Conservation (phyloP, 2,113 vertebrate genomes). For the Helogale parvula region DNA sequence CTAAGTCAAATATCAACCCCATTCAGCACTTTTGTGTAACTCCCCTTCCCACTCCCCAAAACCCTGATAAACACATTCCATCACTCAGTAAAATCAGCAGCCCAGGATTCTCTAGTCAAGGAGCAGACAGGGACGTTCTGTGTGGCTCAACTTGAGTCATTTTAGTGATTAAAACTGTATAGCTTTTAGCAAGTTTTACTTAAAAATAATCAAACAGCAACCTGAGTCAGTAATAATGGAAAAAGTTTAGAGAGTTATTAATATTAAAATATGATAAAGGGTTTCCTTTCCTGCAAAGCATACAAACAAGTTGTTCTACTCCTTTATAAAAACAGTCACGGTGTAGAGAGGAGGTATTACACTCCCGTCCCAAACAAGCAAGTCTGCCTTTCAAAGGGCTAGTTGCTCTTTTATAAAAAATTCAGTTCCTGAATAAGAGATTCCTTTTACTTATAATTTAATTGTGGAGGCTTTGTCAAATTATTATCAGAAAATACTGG, state of each 20-base stretch:
- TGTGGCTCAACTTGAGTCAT: neutral
- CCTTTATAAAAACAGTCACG: neutral
- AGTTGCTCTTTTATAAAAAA: neutral
- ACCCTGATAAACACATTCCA: neutral
- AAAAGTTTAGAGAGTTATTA: neutral
- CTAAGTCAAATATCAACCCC: neutral
- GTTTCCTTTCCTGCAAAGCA: neutral
- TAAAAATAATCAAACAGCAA: neutral
- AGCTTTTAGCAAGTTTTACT: neutral
- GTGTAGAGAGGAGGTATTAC: neutral
- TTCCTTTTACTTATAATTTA: slow-evolving; percentile 12
- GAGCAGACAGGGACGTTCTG: neutral
- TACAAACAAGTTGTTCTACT: neutral
- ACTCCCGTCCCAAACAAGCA: neutral
- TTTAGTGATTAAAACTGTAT: neutral
- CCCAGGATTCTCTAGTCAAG: neutral
- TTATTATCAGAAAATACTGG: neutral
- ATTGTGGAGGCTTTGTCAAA: neutral
- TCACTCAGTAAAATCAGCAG: neutral
- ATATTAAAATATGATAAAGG: slow-evolving; percentile 11
- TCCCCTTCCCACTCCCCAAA: neutral
- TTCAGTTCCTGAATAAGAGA: neutral
- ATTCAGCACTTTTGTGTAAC: neutral
- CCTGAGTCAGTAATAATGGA: neutral
- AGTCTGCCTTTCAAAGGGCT: neutral